Base-by-base conservation (phyloP, 2,113 vertebrate species). In the Odocoileus hemionus region DNA sequence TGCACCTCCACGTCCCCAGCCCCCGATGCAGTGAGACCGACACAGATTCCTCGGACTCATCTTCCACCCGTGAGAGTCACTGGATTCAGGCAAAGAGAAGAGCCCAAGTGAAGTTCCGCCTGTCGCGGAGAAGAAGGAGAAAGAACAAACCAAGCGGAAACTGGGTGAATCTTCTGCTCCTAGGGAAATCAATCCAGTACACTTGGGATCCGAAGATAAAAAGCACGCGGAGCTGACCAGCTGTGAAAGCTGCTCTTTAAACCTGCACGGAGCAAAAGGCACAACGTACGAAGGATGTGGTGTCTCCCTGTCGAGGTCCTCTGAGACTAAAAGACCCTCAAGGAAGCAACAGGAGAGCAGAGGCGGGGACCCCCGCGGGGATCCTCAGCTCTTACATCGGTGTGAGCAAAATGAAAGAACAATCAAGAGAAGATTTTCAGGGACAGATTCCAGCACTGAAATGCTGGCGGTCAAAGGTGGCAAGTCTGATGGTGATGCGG, bases 1-100 rank as follows among this genome's bases (percentile, higher is more conserved):
- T 95, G 57, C 98, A 97, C 43, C 97, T 98, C 76, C 98, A 99
- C 61, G 95, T 98, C 7, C 82, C 98, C 0, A 98, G 98, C 94
- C 90, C 99, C 97, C 96, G 89, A 89, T 98, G 97, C 98, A 99
- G 97, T 15, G 94, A 98, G 10, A 96, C 95, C 9, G 95, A 45
- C 11, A 94, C 86, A 3, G 96, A 94, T 12, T 97, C 92, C 89
- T 98, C 99, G 1, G 99, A 99, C 98, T 98, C 99, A 9, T 99
- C 99, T 19, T 99, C 99, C 52, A 98, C 98, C 0, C 99, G 99
- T 60, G 99, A 99, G 23, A 98, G 98, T 80, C 98, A 99, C 39
- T 98, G 99, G 98, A 99, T 99, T 78, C 98, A 99, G 96, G 93
- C 98, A 96, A 99, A 99, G 96, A 99, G 99, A 96, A 99, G 98